phyloP scores from a whole-genome alignment of 2,888 invertebrate genomes.

The Macrosoma leucophasiata region DNA sequence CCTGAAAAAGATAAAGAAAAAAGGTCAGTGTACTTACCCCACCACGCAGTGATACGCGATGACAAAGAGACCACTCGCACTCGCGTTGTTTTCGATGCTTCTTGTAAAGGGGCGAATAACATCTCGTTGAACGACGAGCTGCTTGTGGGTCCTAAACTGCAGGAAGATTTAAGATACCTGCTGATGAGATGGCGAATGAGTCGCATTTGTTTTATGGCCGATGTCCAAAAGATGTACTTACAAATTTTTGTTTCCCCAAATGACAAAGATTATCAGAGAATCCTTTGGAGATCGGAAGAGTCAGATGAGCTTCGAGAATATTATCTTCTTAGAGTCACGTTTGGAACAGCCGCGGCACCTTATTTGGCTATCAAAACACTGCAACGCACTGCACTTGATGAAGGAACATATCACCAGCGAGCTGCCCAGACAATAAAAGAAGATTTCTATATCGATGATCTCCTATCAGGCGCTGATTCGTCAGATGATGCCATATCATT shows the following conservation, averaged over 20 bases:
- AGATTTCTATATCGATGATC: slow-evolving; percentile 20
- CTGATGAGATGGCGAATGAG: slow-evolving; percentile 27
- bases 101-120: slow-evolving; percentile 10
- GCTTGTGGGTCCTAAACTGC: slow-evolving; percentile 24
- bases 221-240: slow-evolving; percentile 32
- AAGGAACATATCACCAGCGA: slow-evolving; percentile 9
- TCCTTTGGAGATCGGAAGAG: slow-evolving; percentile 12
- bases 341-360: slow-evolving; percentile 25
- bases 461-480: slow-evolving; percentile 10
- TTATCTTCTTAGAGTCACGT: slow-evolving; percentile 22
- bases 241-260: slow-evolving; percentile 22
- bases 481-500: slow-evolving; percentile 9
- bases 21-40: slow-evolving; percentile 10
- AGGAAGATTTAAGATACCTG: slow-evolving; percentile 25
- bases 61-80: slow-evolving; percentile 17
- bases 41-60: slow-evolving; percentile 19
- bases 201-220: slow-evolving; percentile 23
- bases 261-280: slow-evolving; percentile 24
- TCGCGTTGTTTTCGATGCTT: slow-evolving; percentile 22
- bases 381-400: slow-evolving; percentile 13
- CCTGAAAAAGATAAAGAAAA: slow-evolving; percentile 4
- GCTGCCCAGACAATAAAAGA: slow-evolving; percentile 10
- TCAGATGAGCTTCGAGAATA: slow-evolving; percentile 13
- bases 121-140: slow-evolving; percentile 28
- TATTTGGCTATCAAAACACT: slow-evolving; percentile 17